Base-by-base conservation (phyloP, 2,797 vertebrate genomes). In the Cryptoblepharus egeriae region DNA sequence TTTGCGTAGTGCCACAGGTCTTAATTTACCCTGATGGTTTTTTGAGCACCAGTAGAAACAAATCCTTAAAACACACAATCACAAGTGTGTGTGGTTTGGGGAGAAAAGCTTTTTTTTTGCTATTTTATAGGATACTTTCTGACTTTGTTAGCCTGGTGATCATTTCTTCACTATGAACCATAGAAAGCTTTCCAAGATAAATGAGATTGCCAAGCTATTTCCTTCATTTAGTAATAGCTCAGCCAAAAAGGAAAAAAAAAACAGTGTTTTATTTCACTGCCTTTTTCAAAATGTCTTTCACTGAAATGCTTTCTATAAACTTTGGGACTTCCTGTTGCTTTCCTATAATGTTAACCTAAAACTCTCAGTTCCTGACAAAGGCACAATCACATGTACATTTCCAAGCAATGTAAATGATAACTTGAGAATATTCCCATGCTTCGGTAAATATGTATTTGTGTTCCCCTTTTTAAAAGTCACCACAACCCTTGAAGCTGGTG, bases 91-190 rank as follows among this genome's bases (percentile, higher is more conserved):
- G 9, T 42, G 9, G 4, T 42, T 42, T 42, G 39, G 39, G 39
- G 39, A 42, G 9, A 42, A 42, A 42, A 42, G 9, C 9, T 4
- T 4, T 4, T 42, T 42, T 42, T 42, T 42, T 4, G 39, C n/a
- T 42, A 42, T 9, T 49, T 61, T 79, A 52, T 86, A 84, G 86
- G 89, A 92, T 88, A 78, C 75, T 85, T 90, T 79, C 88, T 58
- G 83, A 82, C 81, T 28, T 57, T 80, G 26, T 72, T 80, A 80
- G 80, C 72, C 57, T 67, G 75, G 28, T 61, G 20, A 35, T 28
- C 16, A 55, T 61, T 63, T 37, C 13, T 70, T 52, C 13, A 32
- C 15, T 57, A 28, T 39, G 16, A 60, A 22, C 52, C 35, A 64
- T 10, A 30, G 61, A 28, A 77, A 30, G 42, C 30, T 77, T 49